Evolutionary conservation across 2,888 invertebrate species (phyloP).

Genomic region (Sphecodes monilicornis): DNA sequence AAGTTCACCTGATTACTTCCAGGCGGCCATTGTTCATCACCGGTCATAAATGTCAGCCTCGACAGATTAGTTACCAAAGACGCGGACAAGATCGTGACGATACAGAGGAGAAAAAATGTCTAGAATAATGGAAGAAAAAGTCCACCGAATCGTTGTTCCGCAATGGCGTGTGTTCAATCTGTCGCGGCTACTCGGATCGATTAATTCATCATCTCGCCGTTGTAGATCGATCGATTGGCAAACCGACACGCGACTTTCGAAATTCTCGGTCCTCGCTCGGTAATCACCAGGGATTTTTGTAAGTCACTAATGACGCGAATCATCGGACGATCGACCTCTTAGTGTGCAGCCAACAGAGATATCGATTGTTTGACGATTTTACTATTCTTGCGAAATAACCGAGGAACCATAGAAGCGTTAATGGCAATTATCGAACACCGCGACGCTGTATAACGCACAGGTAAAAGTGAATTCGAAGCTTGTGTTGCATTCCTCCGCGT

Average conservation of each 20-base stretch:
- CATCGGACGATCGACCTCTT: constrained; percentile 2
- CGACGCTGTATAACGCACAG: background rate
- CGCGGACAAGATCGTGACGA: constrained; percentile 22
- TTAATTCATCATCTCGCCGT: constrained; percentile 18
- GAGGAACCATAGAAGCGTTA: constrained; percentile 19
- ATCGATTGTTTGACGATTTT: constrained; percentile 22
- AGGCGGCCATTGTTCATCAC: constrained; percentile 43
- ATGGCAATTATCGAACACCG: background rate
- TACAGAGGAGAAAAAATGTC: background rate
- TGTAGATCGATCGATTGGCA: constrained; percentile 23
- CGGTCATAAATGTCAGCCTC: constrained; percentile 56
- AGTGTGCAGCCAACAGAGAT: background rate
- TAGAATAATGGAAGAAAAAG: background rate
- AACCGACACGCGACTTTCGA: constrained; percentile 29
- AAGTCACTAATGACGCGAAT: background rate
- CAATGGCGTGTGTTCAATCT: background rate
- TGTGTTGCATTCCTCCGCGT: constrained; percentile 13
- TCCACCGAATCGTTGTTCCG: background rate
- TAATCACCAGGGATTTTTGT: constrained; percentile 17
- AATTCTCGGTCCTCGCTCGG: background rate
- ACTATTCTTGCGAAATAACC: constrained; percentile 22
- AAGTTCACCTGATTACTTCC: constrained; percentile 49
- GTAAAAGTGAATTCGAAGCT: constrained; percentile 3
- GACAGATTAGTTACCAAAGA: constrained; percentile 38
- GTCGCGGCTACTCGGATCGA: background rate